phyloP scores from a whole-genome alignment of 1,140 invertebrate genomes.

The Diploscapter pachys region DNA sequence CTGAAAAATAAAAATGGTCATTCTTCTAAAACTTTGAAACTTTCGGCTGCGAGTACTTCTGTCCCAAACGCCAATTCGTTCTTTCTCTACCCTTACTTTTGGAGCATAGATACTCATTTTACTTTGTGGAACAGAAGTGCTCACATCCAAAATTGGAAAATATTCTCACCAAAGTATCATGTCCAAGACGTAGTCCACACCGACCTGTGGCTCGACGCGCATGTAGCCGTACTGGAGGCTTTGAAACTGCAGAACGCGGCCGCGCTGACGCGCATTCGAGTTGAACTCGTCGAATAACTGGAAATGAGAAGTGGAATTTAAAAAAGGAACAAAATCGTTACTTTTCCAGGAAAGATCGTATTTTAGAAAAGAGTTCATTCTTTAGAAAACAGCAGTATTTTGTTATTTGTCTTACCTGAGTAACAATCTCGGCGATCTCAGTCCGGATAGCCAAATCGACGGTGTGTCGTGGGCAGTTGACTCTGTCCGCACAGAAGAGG shows the following conservation, averaged over 20 bases:
- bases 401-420: conserved; percentile 37
- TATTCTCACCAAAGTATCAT: conserved; percentile 70
- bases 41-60: too few relatives aligned
- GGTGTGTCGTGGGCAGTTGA: conserved; percentile 56
- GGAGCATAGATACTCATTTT: too few relatives aligned
- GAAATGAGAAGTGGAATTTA: conserved; percentile 24
- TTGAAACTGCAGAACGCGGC: conserved; percentile 88
- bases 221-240: conserved; percentile 90
- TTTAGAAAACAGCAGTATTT: background rate
- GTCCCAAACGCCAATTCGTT: too few relatives aligned
- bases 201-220: conserved; percentile 75
- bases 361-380: background rate
- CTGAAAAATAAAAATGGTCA: background rate
- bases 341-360: too few relatives aligned
- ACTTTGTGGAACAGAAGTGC: too few relatives aligned
- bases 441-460: conserved; percentile 43
- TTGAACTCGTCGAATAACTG: conserved; percentile 90
- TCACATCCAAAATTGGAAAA: background rate
- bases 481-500: conserved; percentile 47
- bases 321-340: background rate
- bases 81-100: too few relatives aligned
- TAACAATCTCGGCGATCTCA: conserved; percentile 46
- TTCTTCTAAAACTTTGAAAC: background rate
- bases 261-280: conserved; percentile 81
- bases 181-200: conserved; percentile 87